Conservation (phyloP, 2,888 invertebrate genomes). For the Synergus umbraculus region DNA sequence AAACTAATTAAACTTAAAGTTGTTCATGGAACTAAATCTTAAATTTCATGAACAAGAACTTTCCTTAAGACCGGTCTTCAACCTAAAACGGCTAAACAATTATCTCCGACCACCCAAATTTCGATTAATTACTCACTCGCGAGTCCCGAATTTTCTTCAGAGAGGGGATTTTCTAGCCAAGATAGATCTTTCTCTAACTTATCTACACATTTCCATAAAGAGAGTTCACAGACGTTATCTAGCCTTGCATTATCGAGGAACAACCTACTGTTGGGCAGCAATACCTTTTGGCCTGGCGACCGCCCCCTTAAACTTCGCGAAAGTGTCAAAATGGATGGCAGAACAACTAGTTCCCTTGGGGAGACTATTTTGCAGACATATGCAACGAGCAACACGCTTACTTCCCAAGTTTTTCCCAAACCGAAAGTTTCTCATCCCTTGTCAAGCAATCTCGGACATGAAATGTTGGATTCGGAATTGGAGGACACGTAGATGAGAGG, state of each 20-base stretch:
- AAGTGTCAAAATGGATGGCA: not conserved
- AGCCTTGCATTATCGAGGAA: not conserved
- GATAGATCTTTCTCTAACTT: constrained; percentile 6
- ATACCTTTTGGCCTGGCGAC: not conserved
- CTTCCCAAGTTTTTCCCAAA: not conserved
- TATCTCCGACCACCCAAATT: too few species aligned
- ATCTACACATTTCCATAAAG: not conserved
- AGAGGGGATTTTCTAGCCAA: too few species aligned
- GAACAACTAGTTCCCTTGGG: not conserved
- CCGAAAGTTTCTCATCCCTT: not conserved
- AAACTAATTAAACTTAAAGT: too few species aligned
- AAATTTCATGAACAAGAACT: too few species aligned
- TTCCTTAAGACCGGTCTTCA: too few species aligned
- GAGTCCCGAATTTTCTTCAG: too few species aligned
- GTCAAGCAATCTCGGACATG: not conserved
- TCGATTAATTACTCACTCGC: too few species aligned
- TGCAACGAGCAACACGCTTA: not conserved
- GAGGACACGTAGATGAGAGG: not conserved
- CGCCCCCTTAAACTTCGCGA: not conserved
- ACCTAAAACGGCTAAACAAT: too few species aligned
- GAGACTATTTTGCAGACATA: not conserved
- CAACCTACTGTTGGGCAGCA: not conserved
- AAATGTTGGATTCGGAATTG: not conserved
- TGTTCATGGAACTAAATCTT: too few species aligned
- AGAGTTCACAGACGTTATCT: not conserved